Evolutionary conservation across 2,113 vertebrate species (phyloP).

Genomic region (Pituophis catenifer): DNA sequence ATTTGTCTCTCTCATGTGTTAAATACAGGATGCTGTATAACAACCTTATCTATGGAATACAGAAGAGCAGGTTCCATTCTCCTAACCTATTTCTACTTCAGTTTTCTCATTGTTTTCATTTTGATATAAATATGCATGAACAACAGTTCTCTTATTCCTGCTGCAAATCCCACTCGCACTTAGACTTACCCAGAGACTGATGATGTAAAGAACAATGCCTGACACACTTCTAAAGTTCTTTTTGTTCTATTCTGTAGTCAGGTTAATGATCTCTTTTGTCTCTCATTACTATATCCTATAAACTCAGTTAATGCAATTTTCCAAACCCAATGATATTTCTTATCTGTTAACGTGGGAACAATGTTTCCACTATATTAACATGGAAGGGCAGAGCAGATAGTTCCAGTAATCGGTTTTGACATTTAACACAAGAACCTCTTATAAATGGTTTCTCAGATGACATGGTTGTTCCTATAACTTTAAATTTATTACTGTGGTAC

Average conservation of each 20-base stretch:
- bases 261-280: conserved; percentile 22
- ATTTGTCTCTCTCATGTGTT: not conserved
- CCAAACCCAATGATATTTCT: conserved; percentile 1
- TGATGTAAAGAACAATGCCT: conserved; percentile 31
- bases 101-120: conserved; percentile 2
- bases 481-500: conserved; percentile 1
- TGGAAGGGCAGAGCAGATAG: not conserved
- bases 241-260: not conserved
- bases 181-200: conserved; percentile 2
- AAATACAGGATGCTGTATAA: not conserved
- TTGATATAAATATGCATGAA: conserved; percentile 8
- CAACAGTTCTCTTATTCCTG: not conserved
- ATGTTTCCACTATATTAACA: conserved; percentile 7
- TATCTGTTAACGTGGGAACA: conserved; percentile 20
- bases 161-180: not conserved
- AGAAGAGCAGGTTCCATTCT: not conserved
- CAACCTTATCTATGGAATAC: not conserved
- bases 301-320: conserved; percentile 21
- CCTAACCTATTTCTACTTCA: not conserved
- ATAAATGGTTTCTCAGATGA: not conserved
- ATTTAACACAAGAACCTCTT: not conserved
- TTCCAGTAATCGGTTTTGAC: conserved; percentile 8
- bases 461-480: not conserved
- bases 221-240: conserved; percentile 12
- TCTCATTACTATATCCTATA: conserved; percentile 14